Evolutionary conservation across 64 coral and sea anemone genomes (phyloP).

Genomic region (Acropora tenuis): DNA sequence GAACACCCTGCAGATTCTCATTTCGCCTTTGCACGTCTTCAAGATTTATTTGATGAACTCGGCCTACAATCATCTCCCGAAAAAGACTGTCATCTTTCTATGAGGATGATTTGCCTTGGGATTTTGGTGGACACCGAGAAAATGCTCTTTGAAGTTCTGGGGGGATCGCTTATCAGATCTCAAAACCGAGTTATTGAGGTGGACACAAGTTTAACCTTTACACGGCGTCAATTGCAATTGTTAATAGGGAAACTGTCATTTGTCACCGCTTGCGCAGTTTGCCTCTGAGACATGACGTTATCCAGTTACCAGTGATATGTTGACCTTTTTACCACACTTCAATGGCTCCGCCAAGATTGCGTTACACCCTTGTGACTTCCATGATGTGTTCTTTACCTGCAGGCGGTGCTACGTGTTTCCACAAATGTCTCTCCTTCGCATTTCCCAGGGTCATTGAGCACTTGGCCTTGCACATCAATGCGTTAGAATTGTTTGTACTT

Average conservation of each 20-base stretch:
- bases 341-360: neutral
- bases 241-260: slow-evolving; percentile 34
- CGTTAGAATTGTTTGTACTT: neutral
- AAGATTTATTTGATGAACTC: slow-evolving; percentile 4
- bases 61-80: slow-evolving; percentile 20
- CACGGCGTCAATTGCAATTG: neutral
- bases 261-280: neutral
- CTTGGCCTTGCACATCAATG: neutral
- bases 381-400: slow-evolving; percentile 12
- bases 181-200: neutral
- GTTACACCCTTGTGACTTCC: neutral
- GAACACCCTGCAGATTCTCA: neutral
- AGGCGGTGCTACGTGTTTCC: slow-evolving; percentile 38
- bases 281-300: neutral
- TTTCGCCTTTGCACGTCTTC: slow-evolving; percentile 6
- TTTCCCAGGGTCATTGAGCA: neutral
- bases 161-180: neutral
- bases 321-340: neutral
- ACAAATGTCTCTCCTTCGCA: slow-evolving; percentile 7
- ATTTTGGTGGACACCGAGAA: neutral
- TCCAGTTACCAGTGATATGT: neutral
- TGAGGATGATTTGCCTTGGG: neutral
- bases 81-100: slow-evolving; percentile 32
- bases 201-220: slow-evolving; percentile 7
- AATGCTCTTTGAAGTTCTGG: slow-evolving; percentile 5